Evolutionary conservation across 2,113 vertebrate genomes (phyloP).

Genomic region (Ptilonorhynchus violaceus): DNA sequence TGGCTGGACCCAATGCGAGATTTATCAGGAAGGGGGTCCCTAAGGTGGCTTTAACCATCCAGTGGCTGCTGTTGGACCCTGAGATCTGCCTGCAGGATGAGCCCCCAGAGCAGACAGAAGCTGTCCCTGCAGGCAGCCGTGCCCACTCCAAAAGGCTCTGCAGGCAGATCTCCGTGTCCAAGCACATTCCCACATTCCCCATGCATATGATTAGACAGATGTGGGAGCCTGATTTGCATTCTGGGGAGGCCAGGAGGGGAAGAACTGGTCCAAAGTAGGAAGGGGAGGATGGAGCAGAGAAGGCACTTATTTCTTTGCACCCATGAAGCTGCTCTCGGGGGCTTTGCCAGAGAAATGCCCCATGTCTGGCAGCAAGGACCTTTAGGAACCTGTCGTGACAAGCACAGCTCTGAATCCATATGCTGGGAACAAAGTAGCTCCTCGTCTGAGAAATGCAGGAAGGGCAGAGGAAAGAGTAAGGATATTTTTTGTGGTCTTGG

Average conservation of each 20-base stretch:
- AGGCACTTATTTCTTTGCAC: slow-evolving; percentile 46
- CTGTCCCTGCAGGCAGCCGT: background rate
- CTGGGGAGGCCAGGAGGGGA: background rate
- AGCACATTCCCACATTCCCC: background rate
- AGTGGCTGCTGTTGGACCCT: background rate
- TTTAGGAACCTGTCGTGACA: background rate
- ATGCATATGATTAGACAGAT: rapidly evolving
- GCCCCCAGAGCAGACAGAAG: background rate
- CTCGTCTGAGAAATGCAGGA: background rate
- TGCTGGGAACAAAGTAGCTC: background rate
- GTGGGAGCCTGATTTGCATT: background rate
- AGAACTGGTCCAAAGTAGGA: background rate
- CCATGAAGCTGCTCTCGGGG: background rate
- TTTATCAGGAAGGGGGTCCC: background rate
- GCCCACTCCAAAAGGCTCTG: background rate
- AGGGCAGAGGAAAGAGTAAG: background rate
- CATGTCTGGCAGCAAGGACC: background rate
- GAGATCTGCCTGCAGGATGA: background rate
- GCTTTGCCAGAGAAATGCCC: background rate
- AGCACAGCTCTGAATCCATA: slow-evolving; percentile 3
- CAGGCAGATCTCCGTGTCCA: background rate
- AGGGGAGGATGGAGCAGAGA: background rate
- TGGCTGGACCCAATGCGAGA: rapidly evolving
- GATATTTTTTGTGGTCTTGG: background rate
- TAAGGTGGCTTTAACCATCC: background rate